These are phyloP conservation scores for Pseudopipra pipra DNA, from an alignment of 2,113 vertebrate species.

Conservation along the genomic window DNA sequence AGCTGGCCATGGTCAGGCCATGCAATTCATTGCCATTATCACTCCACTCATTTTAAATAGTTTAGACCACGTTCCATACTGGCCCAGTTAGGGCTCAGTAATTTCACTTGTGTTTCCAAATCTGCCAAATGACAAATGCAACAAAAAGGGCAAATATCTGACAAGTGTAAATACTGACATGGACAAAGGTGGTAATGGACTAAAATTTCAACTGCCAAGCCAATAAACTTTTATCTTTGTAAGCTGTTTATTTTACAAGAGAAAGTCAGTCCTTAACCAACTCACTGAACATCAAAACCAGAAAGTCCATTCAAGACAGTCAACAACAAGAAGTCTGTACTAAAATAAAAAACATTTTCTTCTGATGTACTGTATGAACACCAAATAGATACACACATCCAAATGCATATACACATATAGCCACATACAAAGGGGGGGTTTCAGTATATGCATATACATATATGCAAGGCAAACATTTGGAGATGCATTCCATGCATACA, in stretches of 20 bases:
- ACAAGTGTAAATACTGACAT: neutral
- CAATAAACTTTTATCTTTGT: neutral
- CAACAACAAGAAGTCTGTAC: neutral
- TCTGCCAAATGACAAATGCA: neutral
- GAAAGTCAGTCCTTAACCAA: neutral
- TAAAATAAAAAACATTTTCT: neutral
- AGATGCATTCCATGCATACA: neutral
- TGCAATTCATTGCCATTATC: neutral
- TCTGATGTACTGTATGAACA: neutral
- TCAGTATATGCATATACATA: neutral
- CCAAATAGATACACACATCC: neutral
- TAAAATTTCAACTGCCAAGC: neutral
- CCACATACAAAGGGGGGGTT: fast-evolving
- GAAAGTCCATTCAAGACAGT: neutral
- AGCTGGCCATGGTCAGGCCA: neutral
- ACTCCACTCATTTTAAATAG: too few relatives aligned
- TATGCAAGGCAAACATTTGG: neutral
- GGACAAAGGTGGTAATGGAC: neutral
- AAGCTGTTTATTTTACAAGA: neutral
- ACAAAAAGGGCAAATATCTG: neutral
- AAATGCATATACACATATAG: neutral
- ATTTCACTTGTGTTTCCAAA: neutral
- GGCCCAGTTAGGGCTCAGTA: neutral
- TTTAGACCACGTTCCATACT: neutral
- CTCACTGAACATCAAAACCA: neutral